A percentile compares a stretch with the other conserved stretches of the same genome.
phyloP scores from a whole-genome alignment of 1,140 invertebrate genomes.

The Caerostris extrusa region DNA sequence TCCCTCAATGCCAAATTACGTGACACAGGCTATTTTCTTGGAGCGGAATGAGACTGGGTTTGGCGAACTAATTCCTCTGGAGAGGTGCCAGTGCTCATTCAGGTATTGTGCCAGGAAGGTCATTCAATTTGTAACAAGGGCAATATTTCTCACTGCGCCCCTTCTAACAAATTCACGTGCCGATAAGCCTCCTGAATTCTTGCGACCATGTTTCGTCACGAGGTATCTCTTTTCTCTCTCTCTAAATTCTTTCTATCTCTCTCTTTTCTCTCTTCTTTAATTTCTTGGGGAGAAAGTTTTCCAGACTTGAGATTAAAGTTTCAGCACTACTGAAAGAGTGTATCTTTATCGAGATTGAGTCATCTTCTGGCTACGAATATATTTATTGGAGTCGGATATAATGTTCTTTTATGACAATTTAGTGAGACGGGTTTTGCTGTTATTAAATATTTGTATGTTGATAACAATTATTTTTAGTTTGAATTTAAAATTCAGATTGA shows the following conservation, averaged over 20 bases:
- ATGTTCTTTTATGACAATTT: neutral
- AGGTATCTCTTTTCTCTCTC: neutral
- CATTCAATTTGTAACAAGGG: constrained; percentile 39
- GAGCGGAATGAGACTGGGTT: neutral
- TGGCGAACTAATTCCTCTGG: constrained; percentile 55
- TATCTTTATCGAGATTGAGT: neutral
- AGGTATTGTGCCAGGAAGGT: constrained; percentile 55
- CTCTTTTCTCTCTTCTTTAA: neutral
- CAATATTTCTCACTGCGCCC: constrained; percentile 52
- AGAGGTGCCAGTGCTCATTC: constrained; percentile 26
- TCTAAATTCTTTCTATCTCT: too few relatives aligned
- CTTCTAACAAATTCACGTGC: neutral
- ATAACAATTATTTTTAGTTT: too few relatives aligned
- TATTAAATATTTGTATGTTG: too few relatives aligned
- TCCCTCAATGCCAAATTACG: constrained; percentile 9
- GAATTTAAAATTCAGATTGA: too few relatives aligned
- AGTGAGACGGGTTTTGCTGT: too few relatives aligned
- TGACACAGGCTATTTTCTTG: constrained; percentile 20
- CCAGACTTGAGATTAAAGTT: constrained; percentile 22
- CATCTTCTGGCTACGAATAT: neutral
- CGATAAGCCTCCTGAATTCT: constrained; percentile 13
- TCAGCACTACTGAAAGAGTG: neutral
- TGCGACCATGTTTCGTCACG: neutral
- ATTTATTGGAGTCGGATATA: neutral
- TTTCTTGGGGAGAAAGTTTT: neutral